These are phyloP conservation scores for Plagodis dolabraria DNA, from an alignment of 2,888 invertebrate species.

Conservation along the genomic window DNA sequence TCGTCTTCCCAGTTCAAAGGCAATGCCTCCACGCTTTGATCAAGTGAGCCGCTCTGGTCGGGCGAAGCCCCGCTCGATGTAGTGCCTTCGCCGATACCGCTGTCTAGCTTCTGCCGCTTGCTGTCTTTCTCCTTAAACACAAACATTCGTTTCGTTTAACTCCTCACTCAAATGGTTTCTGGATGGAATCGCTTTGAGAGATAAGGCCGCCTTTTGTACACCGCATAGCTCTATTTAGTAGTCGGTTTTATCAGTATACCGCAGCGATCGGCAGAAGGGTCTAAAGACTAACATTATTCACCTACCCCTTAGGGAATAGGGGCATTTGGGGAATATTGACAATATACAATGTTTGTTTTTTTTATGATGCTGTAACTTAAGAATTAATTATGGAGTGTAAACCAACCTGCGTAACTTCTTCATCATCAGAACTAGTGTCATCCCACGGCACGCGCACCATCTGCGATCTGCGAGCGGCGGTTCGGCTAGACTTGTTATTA, in stretches of 20 bases:
- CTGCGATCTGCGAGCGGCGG: background rate
- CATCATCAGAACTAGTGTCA: background rate
- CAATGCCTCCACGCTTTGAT: background rate
- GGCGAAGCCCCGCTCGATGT: constrained; percentile 36
- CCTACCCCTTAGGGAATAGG: too few species aligned
- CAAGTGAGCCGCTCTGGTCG: constrained; percentile 12
- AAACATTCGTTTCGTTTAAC: background rate
- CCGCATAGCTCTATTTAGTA: too few species aligned
- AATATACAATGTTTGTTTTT: too few species aligned
- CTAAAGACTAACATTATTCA: too few species aligned
- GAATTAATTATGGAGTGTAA: too few species aligned
- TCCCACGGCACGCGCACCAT: background rate
- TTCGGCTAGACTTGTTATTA: background rate
- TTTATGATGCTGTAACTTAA: too few species aligned
- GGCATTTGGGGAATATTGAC: too few species aligned
- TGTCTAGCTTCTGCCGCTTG: constrained; percentile 86
- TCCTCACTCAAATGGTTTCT: too few species aligned
- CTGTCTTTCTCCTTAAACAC: constrained; percentile 33
- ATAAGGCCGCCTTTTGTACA: too few species aligned
- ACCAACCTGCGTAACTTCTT: background rate
- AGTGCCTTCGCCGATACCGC: constrained; percentile 84
- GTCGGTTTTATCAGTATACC: too few species aligned
- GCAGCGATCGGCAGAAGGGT: too few species aligned
- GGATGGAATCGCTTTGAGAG: too few species aligned
- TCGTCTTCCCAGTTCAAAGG: constrained; percentile 25